Evolutionary conservation across 2,888 invertebrate species (phyloP), one percentile per base, ranked within the genome.

Genomic region (Plagiodera versicolora): DNA sequence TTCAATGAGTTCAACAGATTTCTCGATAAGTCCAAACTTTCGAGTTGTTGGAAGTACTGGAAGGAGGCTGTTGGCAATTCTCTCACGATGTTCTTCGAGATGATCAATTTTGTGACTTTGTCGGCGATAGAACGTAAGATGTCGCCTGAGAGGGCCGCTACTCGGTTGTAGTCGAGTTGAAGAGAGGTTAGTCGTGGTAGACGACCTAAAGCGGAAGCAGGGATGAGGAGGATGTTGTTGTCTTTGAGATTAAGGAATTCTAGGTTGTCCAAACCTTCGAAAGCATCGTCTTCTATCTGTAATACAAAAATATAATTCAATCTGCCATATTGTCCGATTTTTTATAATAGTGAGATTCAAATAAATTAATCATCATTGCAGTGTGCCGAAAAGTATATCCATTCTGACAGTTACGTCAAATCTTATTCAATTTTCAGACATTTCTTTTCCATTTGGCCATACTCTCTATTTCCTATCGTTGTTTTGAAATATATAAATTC

Each of bases 201-300:
- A n/a, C 91, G 86, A 6, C 90, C 90, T 4, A 95, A 81, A 0
- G 94, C 93, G 45, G 90, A 88, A 0, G 92, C 90, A 0, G 95
- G 95, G 44, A 95, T 88, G 0, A 93, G 81, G 0, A 95, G 83
- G 56, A 95, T 91, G 67, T 94, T 94, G 80, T 95, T 95, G 77
- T 95, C 95, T 70, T 89, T 88, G 9, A 95, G 82, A 24, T 91
- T 87, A 0, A 95, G 81, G 35, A 89, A 88, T 77, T 91, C 87
- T 14, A 95, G 81, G 68, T 85, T 89, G 30, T 87, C 85, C 64
- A 95, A 79, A 0, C 94, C 94, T 74, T 93, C 92, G 72, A 95
- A 90, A 0, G 92, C 91, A 66, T 92, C 92, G 71, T 93, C 93
- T 81, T 94, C 94, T 62, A 95, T 89, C 93, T 93, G 80, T 46